Evolutionary conservation across 1,140 invertebrate genomes (phyloP), one percentile per base, ranked within the genome.

Genomic region (Drosophila watanabei): DNA sequence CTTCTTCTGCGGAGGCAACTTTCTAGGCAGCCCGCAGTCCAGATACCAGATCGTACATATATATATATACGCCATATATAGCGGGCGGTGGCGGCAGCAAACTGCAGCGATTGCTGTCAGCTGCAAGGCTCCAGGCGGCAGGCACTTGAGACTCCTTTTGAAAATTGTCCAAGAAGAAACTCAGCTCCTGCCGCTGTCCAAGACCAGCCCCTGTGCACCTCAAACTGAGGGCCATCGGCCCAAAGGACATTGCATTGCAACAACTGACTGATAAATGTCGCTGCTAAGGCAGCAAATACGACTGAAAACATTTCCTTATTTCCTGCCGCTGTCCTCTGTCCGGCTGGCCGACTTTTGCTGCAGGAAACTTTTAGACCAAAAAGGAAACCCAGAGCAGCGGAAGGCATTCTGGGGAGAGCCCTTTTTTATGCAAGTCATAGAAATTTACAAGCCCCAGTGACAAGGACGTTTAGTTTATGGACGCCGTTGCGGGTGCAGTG

Each of bases 181-280:
- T 30, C 11, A 14, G 8, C 4, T 28, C 28, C 7, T 35, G 18
- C 32, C 32, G 24, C 7, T 24, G 24, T 24, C 33, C 48, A 32
- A 39, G 18, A 28, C 43, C 7, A 5, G 0, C 24, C 24, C 48
- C 48, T 37, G 39, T 24, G 20, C 68, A 71, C 39, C 63, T 46
- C 49, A 69, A 71, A 13, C 61, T 71, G 39, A 41, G 28, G 63
- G 37, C 66, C 66, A 70, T 70, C 66, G 66, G 63, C 73, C 45
- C 46, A 52, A 70, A 75, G 72, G 73, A 89, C 81, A 89, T 69
- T 43, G 39, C 80, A 87, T 73, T 43, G 39, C 80, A 87, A 87
- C 85, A 88, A 85, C 85, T 88, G 85, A 88, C 85, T 88, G 85
- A 88, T 88, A 88, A 88, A 88, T 88, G 85, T 88, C 85, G 86